phyloP scores from a whole-genome alignment of 2,888 invertebrate genomes.

The Agrotis ipsilon region DNA sequence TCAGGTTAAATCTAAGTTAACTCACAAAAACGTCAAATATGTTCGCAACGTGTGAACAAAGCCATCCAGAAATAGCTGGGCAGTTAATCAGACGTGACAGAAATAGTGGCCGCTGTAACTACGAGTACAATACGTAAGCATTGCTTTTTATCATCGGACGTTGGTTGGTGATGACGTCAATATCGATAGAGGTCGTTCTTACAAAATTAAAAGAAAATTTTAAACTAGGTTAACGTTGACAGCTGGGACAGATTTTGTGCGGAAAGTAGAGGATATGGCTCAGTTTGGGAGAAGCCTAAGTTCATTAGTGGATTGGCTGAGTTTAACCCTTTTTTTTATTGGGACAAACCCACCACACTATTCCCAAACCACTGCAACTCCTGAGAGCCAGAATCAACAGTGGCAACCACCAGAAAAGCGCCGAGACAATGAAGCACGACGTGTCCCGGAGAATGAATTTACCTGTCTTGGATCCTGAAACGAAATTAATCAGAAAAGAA shows the following conservation, averaged over 20 bases:
- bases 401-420: too few species aligned
- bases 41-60: conserved; percentile 26
- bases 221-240: not conserved
- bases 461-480: too few species aligned
- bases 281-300: not conserved
- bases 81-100: conserved; percentile 54
- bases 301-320: too few species aligned
- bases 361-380: too few species aligned
- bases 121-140: conserved; percentile 36
- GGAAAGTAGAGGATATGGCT: not conserved
- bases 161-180: conserved; percentile 43
- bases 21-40: conserved; percentile 25
- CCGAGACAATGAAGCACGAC: too few species aligned
- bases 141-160: conserved; percentile 36
- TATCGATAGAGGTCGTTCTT: conserved; percentile 1
- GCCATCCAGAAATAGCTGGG: conserved; percentile 47
- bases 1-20: not conserved
- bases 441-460: too few species aligned
- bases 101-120: conserved; percentile 53
- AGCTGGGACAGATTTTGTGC: not conserved
- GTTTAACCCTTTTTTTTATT: too few species aligned
- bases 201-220: not conserved
- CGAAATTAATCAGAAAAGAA: too few species aligned
- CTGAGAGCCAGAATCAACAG: too few species aligned
- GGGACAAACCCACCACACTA: too few species aligned